A percentile compares a stretch with the other conserved stretches of the same genome.
phyloP scores from a whole-genome alignment of 92 coral and sea anemone species.

The Ricordea florida region DNA sequence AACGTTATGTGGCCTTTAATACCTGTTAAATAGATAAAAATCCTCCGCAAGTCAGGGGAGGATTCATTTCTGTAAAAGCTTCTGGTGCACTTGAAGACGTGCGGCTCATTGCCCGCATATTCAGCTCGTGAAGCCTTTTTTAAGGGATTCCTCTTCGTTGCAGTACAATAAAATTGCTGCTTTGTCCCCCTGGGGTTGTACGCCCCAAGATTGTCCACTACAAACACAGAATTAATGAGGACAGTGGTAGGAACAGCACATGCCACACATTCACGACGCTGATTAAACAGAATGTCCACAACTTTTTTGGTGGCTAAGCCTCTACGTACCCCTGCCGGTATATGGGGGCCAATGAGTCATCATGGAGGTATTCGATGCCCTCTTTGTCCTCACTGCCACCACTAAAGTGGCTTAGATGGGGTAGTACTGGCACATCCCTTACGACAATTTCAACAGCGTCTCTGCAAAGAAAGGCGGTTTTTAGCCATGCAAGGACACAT shows the following conservation, averaged over 20 bases:
- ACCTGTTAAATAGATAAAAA: constrained; percentile 38
- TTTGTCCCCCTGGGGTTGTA: constrained; percentile 42
- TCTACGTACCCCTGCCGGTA: constrained; percentile 12
- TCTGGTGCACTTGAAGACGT: constrained; percentile 8
- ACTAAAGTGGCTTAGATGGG: neutral
- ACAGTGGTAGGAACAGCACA: constrained; percentile 25
- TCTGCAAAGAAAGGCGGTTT: neutral
- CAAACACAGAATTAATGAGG: constrained; percentile 14
- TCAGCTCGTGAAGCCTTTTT: constrained; percentile 4
- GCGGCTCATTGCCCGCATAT: neutral
- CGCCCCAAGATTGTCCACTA: constrained; percentile 39
- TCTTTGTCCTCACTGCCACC: constrained; percentile 13
- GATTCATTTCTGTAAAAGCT: constrained; percentile 27
- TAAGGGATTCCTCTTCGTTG: neutral
- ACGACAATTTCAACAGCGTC: neutral
- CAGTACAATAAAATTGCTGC: neutral
- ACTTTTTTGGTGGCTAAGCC: constrained; percentile 30
- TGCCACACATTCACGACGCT: neutral
- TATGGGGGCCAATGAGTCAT: constrained; percentile 16
- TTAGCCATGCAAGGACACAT: neutral
- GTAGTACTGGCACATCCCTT: neutral
- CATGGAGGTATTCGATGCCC: neutral
- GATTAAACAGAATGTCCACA: constrained; percentile 22
- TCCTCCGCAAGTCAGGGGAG: constrained; percentile 39
- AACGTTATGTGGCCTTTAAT: neutral